phyloP scores from a whole-genome alignment of 2,113 vertebrate genomes.

The Oreocharis arfaki region DNA sequence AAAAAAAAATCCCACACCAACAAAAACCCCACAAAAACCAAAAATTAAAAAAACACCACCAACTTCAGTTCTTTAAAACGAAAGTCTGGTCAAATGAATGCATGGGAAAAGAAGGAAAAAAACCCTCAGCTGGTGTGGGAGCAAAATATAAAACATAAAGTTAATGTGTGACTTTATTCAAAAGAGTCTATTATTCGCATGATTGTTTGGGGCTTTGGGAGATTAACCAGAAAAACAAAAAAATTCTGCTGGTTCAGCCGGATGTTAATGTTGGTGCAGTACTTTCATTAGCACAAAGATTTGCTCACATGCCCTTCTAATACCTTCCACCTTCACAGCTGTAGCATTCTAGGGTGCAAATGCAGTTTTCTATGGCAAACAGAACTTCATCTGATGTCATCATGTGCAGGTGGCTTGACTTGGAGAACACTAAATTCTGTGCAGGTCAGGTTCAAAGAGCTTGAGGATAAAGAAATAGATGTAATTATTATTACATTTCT shows the following conservation, averaged over 20 bases:
- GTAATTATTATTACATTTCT: not conserved
- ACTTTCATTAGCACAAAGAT: not conserved
- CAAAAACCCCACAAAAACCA: not conserved
- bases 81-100: not conserved
- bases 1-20: not conserved
- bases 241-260: not conserved
- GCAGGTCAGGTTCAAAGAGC: not conserved
- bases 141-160: not conserved
- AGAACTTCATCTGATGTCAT: not conserved
- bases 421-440: not conserved
- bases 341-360: not conserved
- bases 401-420: not conserved
- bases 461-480: not conserved
- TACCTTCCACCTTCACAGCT: not conserved
- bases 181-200: not conserved
- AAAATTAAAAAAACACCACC: fast-evolving
- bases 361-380: not conserved
- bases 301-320: not conserved
- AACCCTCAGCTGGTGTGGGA: not conserved
- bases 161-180: constrained; percentile 52
- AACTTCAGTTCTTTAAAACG: not conserved
- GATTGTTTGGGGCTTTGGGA: not conserved
- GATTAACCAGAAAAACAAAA: constrained; percentile 23
- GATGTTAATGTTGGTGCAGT: not conserved
- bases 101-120: not conserved